phyloP scores from a whole-genome alignment of 2,888 invertebrate species.

The Andricus quercusramuli region DNA sequence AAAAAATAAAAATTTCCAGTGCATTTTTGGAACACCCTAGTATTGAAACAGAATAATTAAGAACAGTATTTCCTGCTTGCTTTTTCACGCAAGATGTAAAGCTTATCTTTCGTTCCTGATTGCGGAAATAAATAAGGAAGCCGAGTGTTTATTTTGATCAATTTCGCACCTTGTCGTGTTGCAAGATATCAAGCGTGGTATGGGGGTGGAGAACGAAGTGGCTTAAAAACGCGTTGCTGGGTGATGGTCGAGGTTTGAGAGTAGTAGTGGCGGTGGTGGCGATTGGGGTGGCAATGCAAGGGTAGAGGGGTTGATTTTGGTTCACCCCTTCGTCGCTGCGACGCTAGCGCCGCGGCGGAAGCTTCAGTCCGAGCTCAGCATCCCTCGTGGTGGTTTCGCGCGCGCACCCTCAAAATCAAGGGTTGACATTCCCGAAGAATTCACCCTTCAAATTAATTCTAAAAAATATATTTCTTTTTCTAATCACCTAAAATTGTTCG shows the following conservation, averaged over 20 bases:
- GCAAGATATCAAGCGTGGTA: constrained; percentile 34
- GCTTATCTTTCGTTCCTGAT: constrained; percentile 30
- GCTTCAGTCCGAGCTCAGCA: constrained; percentile 76
- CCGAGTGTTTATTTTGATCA: constrained; percentile 39
- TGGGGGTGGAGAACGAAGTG: constrained; percentile 40
- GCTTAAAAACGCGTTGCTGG: constrained; percentile 61
- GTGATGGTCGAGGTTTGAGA: constrained; percentile 55
- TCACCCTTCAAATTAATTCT: background rate
- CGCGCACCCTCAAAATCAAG: constrained; percentile 59
- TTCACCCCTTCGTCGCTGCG: constrained; percentile 67
- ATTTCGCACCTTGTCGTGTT: constrained; percentile 51
- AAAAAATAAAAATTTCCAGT: no score
- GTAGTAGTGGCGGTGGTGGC: constrained; percentile 49
- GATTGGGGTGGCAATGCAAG: constrained; percentile 45
- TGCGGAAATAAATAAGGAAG: constrained; percentile 30
- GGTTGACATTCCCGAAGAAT: constrained; percentile 9
- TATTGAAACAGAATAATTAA: background rate
- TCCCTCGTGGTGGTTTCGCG: constrained; percentile 74
- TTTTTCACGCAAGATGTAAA: constrained; percentile 1
- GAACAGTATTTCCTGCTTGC: background rate
- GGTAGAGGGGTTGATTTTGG: constrained; percentile 61
- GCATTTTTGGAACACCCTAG: no score
- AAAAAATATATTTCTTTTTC: background rate
- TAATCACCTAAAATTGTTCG: background rate
- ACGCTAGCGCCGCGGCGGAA: constrained; percentile 73